Conservation (phyloP, 1,140 invertebrate genomes). For the Drosophila tristis region DNA sequence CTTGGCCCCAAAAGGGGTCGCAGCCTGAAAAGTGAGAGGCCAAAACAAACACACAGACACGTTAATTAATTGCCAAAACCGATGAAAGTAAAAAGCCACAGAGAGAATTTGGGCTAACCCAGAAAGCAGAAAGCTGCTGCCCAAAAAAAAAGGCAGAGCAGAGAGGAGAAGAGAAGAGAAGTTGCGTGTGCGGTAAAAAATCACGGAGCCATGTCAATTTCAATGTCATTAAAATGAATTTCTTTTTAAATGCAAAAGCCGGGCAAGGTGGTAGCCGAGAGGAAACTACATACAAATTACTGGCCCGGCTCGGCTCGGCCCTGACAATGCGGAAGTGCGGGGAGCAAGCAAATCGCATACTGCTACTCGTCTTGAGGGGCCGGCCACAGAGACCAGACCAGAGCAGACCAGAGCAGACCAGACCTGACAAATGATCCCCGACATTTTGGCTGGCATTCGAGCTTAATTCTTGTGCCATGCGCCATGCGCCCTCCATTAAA, state of each 20-base stretch:
- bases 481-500: conserved; percentile 44
- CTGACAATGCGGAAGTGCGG: conserved; percentile 42
- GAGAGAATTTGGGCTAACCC: conserved; percentile 37
- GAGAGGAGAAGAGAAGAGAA: conserved; percentile 8
- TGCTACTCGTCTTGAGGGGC: conserved; percentile 57
- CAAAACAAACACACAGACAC: conserved; percentile 11
- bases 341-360: conserved; percentile 36
- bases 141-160: conserved; percentile 13
- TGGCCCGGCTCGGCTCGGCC: not conserved
- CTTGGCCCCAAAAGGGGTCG: conserved; percentile 39
- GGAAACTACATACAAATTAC: conserved; percentile 30
- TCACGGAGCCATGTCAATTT: conserved; percentile 48
- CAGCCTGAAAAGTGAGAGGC: conserved; percentile 34
- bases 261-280: conserved; percentile 20
- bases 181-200: conserved; percentile 51
- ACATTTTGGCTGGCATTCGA: conserved; percentile 47
- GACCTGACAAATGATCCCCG: conserved; percentile 60
- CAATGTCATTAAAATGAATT: conserved; percentile 74
- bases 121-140: conserved; percentile 6
- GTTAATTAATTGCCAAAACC: conserved; percentile 20
- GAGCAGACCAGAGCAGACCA: no score
- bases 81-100: conserved; percentile 35
- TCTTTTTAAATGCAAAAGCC: conserved; percentile 58
- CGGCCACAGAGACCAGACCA: not conserved
- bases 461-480: conserved; percentile 40